Evolutionary conservation across 2,113 vertebrate species (phyloP).

Genomic region (Alligator sinensis): DNA sequence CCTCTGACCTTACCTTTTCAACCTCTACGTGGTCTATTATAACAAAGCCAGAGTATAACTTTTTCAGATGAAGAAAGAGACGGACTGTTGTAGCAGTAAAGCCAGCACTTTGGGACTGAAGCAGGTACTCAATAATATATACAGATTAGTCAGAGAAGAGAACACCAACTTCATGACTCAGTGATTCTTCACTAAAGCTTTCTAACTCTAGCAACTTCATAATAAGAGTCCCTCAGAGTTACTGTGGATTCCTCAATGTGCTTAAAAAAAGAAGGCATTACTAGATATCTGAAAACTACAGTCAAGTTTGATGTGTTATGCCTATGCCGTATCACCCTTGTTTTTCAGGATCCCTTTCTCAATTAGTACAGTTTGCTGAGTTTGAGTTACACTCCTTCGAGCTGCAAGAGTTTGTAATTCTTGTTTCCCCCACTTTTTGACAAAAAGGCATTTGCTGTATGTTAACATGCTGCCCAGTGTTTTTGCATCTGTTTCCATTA

Average conservation of each 20-base stretch:
- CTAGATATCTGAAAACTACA: neutral
- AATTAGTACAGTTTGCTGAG: neutral
- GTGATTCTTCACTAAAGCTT: slow-evolving; percentile 30
- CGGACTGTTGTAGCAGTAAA: neutral
- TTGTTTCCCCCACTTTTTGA: neutral
- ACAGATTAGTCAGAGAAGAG: slow-evolving; percentile 60
- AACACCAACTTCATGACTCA: slow-evolving; percentile 71
- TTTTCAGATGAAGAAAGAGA: neutral
- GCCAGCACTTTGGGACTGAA: neutral
- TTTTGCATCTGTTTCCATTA: neutral
- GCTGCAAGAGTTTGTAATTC: neutral
- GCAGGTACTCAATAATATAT: slow-evolving; percentile 75
- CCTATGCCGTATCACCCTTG: neutral
- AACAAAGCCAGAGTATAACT: neutral
- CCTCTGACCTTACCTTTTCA: slow-evolving; percentile 54
- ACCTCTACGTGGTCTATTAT: fast-evolving
- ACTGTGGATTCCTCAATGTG: neutral
- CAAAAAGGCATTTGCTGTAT: neutral
- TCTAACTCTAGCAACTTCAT: slow-evolving; percentile 70
- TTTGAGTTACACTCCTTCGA: neutral
- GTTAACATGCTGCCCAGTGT: neutral
- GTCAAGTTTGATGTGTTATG: neutral
- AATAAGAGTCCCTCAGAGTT: slow-evolving; percentile 80
- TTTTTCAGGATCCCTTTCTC: neutral
- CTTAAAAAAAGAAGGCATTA: slow-evolving; percentile 46